Base-by-base conservation (phyloP, 2,113 vertebrate genomes). In the Paradoxurus hermaphroditus region DNA sequence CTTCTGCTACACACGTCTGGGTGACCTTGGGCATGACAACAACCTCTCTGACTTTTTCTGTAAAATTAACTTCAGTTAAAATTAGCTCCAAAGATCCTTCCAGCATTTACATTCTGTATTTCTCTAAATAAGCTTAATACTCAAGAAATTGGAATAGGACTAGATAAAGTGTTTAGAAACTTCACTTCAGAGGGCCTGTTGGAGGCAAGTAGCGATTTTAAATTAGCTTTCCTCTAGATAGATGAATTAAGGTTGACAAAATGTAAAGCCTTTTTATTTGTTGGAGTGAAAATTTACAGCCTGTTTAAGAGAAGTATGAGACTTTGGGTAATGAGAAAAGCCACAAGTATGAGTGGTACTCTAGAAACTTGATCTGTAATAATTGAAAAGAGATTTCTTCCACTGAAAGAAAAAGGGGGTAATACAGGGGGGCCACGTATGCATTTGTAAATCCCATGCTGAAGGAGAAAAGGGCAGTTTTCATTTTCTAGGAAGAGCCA, bases 241-340 rank as follows among this genome's bases (percentile, higher is more conserved):
- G 85, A 41, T 84, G 36, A 91, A 93, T 94, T 79, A 90, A 95
- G 63, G 41, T 68, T 96, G 90, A 87, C n/a, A 84, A 97, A 96
- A 93, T 49, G 34, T 72, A 67, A 92, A 87, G 29, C 3, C 23
- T 67, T 97, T 90, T 97, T 72, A 97, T 88, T 97, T 70, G 87
- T 73, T 88, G 51, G 68, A 70, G 67, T 97, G 70, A 96, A 93
- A 82, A 84, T 91, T 73, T 93, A 81, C 41, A 86, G 36, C 36
- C 49, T 85, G 8, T 78, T 92, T 96, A 91, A 92, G 86, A 94
- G 87, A 97, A 92, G 77, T 72, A 85, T 41, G 90, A 90, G 53
- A 95, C 53, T 91, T 77, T 39, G 27, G 18, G 75, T 91, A 92
- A 94, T 73, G 81, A 96, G 81, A 68, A 96, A 96, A 94, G 77